Base-by-base conservation (phyloP, 2,888 invertebrate genomes). In the Spilosoma lubricipeda region DNA sequence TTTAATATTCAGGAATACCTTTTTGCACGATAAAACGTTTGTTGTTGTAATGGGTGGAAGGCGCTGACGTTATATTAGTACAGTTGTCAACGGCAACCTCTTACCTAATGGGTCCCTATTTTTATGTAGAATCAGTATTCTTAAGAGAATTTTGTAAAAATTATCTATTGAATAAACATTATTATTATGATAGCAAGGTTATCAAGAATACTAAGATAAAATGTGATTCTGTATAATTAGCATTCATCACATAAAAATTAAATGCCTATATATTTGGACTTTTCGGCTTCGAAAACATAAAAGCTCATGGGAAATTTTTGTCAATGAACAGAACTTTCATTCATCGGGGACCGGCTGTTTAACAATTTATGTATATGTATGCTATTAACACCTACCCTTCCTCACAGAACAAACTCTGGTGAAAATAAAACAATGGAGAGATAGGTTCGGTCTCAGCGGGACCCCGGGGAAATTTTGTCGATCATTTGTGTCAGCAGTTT, bases 251-350 rank as follows among this genome's bases (percentile, higher is more conserved):
- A 75, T 73, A 78, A 79, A 84, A 75, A 75, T 74, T 78, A 77
- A 81, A 69, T 27, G 63, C 30, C 65, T 52, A 66, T 67, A n/a
- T 71, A 36, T 73, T 76, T 72, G 73, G 59, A 71, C 27, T 68
- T 72, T 67, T 68, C 80, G 72, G 77, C 79, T 75, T 80, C 79
- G 80, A 83, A 78, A 73, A 67, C 65, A 77, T 73, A 74, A 72
- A n/a, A 78, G 83, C 91, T 86, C 89, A 81, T 80, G 90, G 90
- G 90, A 89, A 88, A 88, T 90, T 88, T 88, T 89, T 86, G 88
- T 87, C 84, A 84, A 78, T 78, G 82, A 85, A 81, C 82, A 72
- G 67, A 84, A 85, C 77, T 85, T 85, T 78, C 80, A 73, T 81
- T 79, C 83, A 80, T 83, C 75, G 80, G 85, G 81, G 86, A 86